Base-by-base conservation (phyloP, 1,140 invertebrate species). In the Wiebesia pumilae region DNA sequence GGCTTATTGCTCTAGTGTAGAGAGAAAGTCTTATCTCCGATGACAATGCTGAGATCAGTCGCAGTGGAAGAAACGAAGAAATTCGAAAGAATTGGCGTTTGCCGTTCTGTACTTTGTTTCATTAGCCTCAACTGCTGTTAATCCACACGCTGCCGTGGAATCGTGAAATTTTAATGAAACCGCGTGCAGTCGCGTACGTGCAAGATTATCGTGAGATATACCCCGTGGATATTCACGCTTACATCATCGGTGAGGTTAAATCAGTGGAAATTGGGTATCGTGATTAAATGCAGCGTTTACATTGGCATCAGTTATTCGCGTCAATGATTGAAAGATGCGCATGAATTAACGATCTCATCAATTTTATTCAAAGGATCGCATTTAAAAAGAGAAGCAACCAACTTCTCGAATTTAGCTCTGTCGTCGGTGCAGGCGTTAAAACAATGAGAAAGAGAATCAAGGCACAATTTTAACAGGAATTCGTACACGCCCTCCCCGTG, bases 21-120 rank as follows among this genome's bases (percentile, higher is more conserved):
- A 40, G 35, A 27, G 54, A 81, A n/a, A 30, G 0, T 84, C 90
- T 91, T 90, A 90, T 91, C 90, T 90, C n/a, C 82, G 62, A 87
- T 87, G 86, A 90, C 89, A 90, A 90, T 90, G 88, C 84, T 30
- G 83, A 77, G 89, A 77, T 77, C 82, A 79, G 85, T 80, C 82
- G 43, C 43, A 43, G 47, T 35, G 35, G 65, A 73, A 54, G 81
- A 75, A 87, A 87, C 90, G 87, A 82, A 87, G 88, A 89, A 89
- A 84, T 84, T 51, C 3, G 71, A 71, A 82, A n/a, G 85, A 81
- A 78, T 38, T 65, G 81, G 89, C 88, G 88, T 86, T 85, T 81
- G 79, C 78, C 69, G 67, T 80, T 84, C 67, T 62, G 78, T 65
- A 79, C 88, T 87, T 88, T 86, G 84, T 86, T 89, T 86, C 54